Percentiles rank a stretch among this genome's conserved stretches.
Conservation (phyloP, 2,113 vertebrate genomes). For the Grammomys surdaster region DNA sequence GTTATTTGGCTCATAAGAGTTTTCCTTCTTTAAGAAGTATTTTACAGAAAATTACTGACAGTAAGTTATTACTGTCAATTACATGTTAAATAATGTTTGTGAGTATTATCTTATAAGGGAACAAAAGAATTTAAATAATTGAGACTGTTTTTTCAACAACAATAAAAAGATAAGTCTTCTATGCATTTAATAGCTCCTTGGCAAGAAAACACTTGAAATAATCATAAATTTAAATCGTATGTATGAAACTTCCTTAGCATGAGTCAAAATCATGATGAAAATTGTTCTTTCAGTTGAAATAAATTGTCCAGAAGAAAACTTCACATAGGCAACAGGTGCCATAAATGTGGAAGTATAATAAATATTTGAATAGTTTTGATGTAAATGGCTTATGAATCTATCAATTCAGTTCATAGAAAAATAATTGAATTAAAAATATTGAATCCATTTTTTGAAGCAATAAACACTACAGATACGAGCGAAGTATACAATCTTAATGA, state of each 20-base stretch:
- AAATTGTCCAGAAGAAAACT: background rate
- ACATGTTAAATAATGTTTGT: background rate
- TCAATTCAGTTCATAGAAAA: background rate
- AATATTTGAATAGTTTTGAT: constrained; percentile 31
- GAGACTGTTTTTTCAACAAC: background rate
- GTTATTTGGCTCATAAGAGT: background rate
- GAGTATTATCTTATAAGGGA: background rate
- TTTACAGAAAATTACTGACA: background rate
- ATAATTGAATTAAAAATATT: constrained; percentile 42
- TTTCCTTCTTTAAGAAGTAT: background rate
- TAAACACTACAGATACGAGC: background rate
- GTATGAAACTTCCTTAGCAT: background rate
- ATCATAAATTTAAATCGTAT: background rate
- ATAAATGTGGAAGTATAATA: constrained; percentile 11
- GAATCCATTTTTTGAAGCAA: background rate
- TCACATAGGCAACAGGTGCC: background rate
- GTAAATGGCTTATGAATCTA: background rate
- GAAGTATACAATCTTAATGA: background rate
- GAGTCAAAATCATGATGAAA: background rate
- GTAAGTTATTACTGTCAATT: background rate
- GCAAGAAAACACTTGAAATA: constrained; percentile 2
- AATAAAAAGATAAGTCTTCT: background rate
- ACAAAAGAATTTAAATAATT: background rate
- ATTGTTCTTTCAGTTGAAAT: background rate
- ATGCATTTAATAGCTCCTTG: background rate